Evolutionary conservation across 2,113 vertebrate species (phyloP).

Genomic region (Stictonetta naevosa): DNA sequence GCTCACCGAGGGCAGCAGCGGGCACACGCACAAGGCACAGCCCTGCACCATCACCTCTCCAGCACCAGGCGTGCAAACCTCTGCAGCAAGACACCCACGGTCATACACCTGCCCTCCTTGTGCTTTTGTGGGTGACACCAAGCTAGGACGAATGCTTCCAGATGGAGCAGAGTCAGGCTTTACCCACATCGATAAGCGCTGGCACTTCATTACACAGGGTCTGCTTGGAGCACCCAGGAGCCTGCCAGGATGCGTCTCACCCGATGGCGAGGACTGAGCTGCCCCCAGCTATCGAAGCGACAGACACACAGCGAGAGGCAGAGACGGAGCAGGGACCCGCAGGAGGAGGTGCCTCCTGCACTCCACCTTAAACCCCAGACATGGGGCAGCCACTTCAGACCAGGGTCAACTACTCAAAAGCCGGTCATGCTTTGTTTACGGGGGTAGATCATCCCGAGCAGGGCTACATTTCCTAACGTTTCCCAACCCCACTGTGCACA

Average conservation of each 20-base stretch:
- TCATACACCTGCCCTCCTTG: neutral
- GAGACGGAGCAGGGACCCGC: fast-evolving
- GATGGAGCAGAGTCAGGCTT: neutral
- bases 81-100: neutral
- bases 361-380: neutral
- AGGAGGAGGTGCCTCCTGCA: neutral
- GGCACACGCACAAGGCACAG: neutral
- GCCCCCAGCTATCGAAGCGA: neutral
- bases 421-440: neutral
- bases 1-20: fast-evolving
- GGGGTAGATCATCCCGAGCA: neutral
- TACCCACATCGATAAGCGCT: neutral
- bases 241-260: neutral
- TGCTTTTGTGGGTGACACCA: neutral
- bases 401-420: neutral
- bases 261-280: neutral
- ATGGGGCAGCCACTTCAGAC: fast-evolving
- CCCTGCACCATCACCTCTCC: neutral
- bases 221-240: neutral
- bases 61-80: neutral
- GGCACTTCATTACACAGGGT: neutral
- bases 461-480: neutral
- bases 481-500: neutral
- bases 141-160: neutral
- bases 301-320: neutral